phyloP scores from a whole-genome alignment of 1,140 invertebrate species.

The Cotesia typhae region DNA sequence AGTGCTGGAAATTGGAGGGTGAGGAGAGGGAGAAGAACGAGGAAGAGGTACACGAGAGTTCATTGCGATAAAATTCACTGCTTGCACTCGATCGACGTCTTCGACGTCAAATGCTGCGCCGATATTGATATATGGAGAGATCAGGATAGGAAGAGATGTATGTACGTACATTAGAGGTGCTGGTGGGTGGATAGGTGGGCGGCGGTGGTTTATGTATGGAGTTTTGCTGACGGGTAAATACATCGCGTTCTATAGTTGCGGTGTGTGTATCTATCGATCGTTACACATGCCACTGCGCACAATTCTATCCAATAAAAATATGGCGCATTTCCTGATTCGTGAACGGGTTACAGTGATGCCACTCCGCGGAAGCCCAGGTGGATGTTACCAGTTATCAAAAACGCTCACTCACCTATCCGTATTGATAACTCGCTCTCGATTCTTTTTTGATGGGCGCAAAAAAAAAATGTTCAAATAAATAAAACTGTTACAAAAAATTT shows the following conservation, averaged over 20 bases:
- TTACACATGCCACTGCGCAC: conserved; percentile 31
- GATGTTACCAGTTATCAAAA: conserved; percentile 23
- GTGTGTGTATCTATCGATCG: conserved; percentile 28
- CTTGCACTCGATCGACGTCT: conserved; percentile 20
- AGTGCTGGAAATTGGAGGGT: not conserved
- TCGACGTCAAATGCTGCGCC: conserved; percentile 18
- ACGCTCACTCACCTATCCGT: not conserved
- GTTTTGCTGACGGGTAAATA: conserved; percentile 1
- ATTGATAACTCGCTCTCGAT: not conserved
- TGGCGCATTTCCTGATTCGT: conserved; percentile 16
- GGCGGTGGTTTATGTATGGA: conserved; percentile 13
- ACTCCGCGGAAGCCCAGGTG: conserved; percentile 17
- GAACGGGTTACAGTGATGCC: conserved; percentile 19
- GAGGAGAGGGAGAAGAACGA: not conserved
- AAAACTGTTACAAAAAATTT: no score
- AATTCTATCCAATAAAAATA: conserved; percentile 35
- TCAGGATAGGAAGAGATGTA: not conserved
- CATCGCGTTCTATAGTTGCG: conserved; percentile 19
- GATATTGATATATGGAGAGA: conserved; percentile 1
- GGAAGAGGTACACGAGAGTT: conserved; percentile 13
- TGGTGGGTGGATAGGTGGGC: conserved; percentile 3
- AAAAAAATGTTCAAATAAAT: no score
- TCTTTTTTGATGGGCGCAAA: not conserved
- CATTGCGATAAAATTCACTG: conserved; percentile 19
- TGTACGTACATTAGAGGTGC: not conserved